Base-by-base conservation (phyloP, 2,113 vertebrate genomes). In the Myrmecobius fasciatus region DNA sequence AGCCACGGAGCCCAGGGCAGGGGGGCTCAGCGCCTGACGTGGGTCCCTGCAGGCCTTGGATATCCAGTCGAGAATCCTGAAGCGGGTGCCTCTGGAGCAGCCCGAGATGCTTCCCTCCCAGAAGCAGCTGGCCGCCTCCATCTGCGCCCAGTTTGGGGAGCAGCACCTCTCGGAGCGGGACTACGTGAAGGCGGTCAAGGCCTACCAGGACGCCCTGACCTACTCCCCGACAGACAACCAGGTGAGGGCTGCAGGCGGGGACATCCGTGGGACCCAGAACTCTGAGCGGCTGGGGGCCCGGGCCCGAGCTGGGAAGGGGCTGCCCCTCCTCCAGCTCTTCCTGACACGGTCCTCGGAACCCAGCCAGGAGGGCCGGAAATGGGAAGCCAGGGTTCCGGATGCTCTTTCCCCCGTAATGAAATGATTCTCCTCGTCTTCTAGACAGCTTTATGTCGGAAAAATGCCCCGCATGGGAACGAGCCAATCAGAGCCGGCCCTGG, bases 121-220 rank as follows among this genome's bases (percentile, higher is more conserved):
- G 97, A 98, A 98, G 90, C 96, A 98, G 49, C n/a, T 98, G 97
- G 95, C 97, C 26, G 91, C 97, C 6, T 93, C 94, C 83, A 97
- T 98, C 94, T 97, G 98, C 60, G 54, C 95, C 91, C 98, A 98
- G 89, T 97, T 97, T 52, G 98, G 98, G 49, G 97, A 98, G 49
- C 95, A 97, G 52, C 96, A 97, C 24, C n/a, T 94, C 52, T 93
- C 88, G 2, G 97, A 96, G 92, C 98, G 96, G 88, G 94, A 98
- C 47, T 97, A 95, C 0, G 54, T 95, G 26, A 97, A 93, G 47
- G 96, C 97, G 0, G 88, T 94, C 43, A 97, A 94, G 11, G 98
- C 52, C 49, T 99, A 94, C 3, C 98, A 98, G 93, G 97, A 98
- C 0, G 96, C 97, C 22, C 97, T 98, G 60, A 92, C 89, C 7